Base-by-base conservation (phyloP, 2,113 vertebrate genomes). In the Kryptolebias marmoratus region DNA sequence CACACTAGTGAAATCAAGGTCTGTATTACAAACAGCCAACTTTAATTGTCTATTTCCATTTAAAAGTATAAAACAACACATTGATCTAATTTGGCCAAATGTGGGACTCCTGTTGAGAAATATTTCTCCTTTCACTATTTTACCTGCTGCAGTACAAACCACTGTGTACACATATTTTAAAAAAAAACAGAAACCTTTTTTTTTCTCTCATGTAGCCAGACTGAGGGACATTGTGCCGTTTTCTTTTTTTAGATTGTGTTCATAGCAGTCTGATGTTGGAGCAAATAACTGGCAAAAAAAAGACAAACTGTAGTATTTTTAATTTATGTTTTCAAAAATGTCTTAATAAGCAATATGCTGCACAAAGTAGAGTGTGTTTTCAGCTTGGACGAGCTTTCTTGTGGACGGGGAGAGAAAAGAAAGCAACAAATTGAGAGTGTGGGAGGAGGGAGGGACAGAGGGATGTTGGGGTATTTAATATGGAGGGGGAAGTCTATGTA, bases 261-360 rank as follows among this genome's bases (percentile, higher is more conserved):
- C 74, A 72, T 36, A 80, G 58, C 85, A 86, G 79, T 75, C 79
- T 71, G 73, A 82, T 59, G 71, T 78, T 57, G 64, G 79, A 85
- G 71, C 67, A 88, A 75, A 79, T 61, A 42, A 61, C 18, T 61
- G 39, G 22, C 11, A 62, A 14, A 31, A 72, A 84, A 77, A 80
- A 81, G 73, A 82, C 59, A 66, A 85, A 70, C 58, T 71, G 90
- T 94, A 93, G 89, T 89, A 84, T 93, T 91, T 91, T 90, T 90
- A 87, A 91, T 90, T 93, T 93, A 92, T 92, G 85, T 92, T 90
- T 92, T 91, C 78, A 85, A 89, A 93, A 89, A 92, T 93, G 92
- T 93, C 91, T 94, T 93, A 92, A 93, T 76, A 87, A 92, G 92
- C 90, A 93, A 94, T 93, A 91, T 91, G 91, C 91, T 93, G 90